These are phyloP conservation scores for Listronotus oregonensis DNA, from an alignment of 1,140 invertebrate genomes.

Conservation along the genomic window DNA sequence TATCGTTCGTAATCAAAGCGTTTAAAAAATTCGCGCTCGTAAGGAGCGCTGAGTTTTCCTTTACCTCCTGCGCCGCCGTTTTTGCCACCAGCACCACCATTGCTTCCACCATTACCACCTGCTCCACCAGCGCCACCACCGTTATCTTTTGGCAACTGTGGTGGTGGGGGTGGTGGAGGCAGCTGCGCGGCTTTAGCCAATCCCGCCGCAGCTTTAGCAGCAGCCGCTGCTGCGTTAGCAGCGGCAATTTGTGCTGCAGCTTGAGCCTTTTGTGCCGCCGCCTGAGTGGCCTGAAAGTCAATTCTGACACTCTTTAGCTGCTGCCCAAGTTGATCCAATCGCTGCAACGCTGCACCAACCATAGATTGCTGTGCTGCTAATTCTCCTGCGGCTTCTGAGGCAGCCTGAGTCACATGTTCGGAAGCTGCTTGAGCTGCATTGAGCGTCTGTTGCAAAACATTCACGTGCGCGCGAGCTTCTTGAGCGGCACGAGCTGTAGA, in stretches of 20 bases:
- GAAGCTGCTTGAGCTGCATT: conserved; percentile 71
- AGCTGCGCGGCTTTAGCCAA: conserved; percentile 41
- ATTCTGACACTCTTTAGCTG: conserved; percentile 67
- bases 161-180: conserved; percentile 38
- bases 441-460: conserved; percentile 60
- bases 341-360: conserved; percentile 69
- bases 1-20: conserved; percentile 34
- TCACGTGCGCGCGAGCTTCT: conserved; percentile 70
- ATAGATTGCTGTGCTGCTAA: conserved; percentile 72
- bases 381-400: conserved; percentile 68
- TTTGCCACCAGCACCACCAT: conserved; percentile 14
- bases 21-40: conserved; percentile 34
- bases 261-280: conserved; percentile 67
- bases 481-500: conserved; percentile 67
- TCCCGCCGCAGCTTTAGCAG: conserved; percentile 59
- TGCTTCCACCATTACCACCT: conserved; percentile 20
- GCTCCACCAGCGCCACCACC: conserved; percentile 15
- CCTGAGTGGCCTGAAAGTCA: conserved; percentile 69
- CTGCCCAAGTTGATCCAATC: conserved; percentile 64
- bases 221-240: conserved; percentile 61
- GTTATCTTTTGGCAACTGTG: conserved; percentile 18
- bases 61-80: conserved; percentile 34
- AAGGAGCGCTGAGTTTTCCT: conserved; percentile 30
- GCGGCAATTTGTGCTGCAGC: conserved; percentile 60
- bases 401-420: conserved; percentile 68